Evolutionary conservation across 2,797 vertebrate genomes (phyloP).

Genomic region (Mallotus villosus): DNA sequence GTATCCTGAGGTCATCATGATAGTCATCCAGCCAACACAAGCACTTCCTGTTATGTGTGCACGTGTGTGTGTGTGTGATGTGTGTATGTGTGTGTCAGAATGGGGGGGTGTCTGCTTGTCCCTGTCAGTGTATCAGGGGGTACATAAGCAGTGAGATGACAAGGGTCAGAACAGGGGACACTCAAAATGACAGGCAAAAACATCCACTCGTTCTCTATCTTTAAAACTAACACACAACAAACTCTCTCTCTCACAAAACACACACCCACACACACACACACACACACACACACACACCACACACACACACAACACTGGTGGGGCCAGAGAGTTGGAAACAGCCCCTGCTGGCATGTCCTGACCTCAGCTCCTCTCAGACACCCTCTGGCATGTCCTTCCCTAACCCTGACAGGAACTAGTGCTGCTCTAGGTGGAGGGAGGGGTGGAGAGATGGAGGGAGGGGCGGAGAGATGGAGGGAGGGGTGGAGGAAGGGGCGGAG

Average conservation of each 20-base stretch:
- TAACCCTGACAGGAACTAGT: conserved; percentile 38
- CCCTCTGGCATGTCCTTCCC: conserved; percentile 54
- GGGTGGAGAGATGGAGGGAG: neutral
- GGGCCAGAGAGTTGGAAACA: conserved; percentile 39
- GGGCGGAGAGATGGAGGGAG: neutral
- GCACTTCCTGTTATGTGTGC: neutral
- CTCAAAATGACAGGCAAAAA: conserved; percentile 38
- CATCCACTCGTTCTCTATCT: conserved; percentile 9
- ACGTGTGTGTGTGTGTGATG: no score
- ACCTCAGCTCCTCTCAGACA: conserved; percentile 30
- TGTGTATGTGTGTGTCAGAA: neutral
- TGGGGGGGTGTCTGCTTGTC: conserved; percentile 46
- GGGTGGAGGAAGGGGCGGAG: neutral
- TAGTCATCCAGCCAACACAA: no score
- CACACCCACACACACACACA: no score
- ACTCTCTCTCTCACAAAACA: no score
- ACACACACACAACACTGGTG: neutral
- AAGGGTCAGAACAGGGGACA: conserved; percentile 57
- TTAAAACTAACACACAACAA: no score
- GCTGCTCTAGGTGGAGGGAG: neutral
- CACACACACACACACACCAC: no score
- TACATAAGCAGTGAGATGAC: conserved; percentile 60
- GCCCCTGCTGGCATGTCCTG: conserved; percentile 34
- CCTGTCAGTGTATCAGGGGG: conserved; percentile 47
- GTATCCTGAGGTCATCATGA: no score